phyloP scores from a whole-genome alignment of 2,113 vertebrate genomes.

The Marmota monax region DNA sequence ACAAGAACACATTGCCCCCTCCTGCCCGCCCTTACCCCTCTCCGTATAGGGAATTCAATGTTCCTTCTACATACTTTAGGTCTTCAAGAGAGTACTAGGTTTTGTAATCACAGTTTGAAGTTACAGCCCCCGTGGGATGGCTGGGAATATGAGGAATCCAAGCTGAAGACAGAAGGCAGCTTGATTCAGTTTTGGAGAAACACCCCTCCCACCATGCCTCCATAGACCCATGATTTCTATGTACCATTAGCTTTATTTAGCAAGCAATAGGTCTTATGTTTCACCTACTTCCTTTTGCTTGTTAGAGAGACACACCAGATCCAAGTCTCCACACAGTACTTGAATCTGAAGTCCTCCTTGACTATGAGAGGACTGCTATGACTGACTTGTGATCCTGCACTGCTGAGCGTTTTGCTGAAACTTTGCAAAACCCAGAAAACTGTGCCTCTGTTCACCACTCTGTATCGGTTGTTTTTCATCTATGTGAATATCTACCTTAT shows the following conservation, averaged over 20 bases:
- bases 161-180: background rate
- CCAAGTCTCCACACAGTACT: background rate
- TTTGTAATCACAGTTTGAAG: background rate
- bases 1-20: background rate
- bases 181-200: slow-evolving; percentile 13
- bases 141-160: background rate
- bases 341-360: background rate
- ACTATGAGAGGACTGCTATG: background rate
- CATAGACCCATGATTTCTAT: background rate
- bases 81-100: background rate
- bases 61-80: background rate
- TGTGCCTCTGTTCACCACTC: background rate
- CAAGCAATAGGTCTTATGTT: background rate
- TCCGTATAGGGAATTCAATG: background rate
- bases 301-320: background rate
- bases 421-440: background rate
- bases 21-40: background rate
- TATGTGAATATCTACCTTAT: background rate
- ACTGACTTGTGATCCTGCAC: background rate
- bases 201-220: fast-evolving
- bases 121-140: background rate
- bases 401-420: background rate
- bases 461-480: background rate
- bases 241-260: background rate
- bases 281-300: background rate